Conservation (phyloP, 2,888 invertebrate genomes). For the Linnaemya tessellans region DNA sequence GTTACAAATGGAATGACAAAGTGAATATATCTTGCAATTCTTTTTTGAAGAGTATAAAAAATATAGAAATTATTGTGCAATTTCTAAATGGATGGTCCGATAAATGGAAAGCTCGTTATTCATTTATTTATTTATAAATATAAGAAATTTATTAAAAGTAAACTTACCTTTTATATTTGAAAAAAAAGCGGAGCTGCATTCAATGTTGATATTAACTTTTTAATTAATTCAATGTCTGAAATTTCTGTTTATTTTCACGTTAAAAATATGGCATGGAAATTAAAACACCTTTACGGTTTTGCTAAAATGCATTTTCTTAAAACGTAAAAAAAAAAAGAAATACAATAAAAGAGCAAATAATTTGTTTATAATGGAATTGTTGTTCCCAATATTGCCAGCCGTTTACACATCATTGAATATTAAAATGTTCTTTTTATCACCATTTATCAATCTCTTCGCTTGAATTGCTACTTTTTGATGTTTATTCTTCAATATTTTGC, state of each 20-base stretch:
- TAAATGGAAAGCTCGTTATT: too few species aligned
- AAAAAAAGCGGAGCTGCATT: too few species aligned
- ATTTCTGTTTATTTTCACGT: not conserved
- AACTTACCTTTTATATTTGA: too few species aligned
- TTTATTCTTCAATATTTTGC: constrained; percentile 7
- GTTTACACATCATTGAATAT: constrained; percentile 60
- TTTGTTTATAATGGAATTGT: constrained; percentile 42
- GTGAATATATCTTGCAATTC: too few species aligned
- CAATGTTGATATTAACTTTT: too few species aligned
- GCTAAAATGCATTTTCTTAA: constrained; percentile 12
- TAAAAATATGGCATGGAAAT: not conserved
- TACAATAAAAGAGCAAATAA: not conserved
- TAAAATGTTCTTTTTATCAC: constrained; percentile 29
- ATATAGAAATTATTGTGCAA: too few species aligned
- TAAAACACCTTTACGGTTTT: constrained; percentile 41
- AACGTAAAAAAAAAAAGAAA: not conserved
- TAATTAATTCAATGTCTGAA: not conserved
- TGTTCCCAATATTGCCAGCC: constrained; percentile 42
- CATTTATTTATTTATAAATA: too few species aligned
- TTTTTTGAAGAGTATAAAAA: too few species aligned
- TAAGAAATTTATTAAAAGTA: not conserved
- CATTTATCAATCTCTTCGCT: constrained; percentile 55
- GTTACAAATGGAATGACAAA: too few species aligned
- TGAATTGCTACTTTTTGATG: constrained; percentile 44
- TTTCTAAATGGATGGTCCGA: too few species aligned